phyloP scores from a whole-genome alignment of 2,113 vertebrate genomes.

The Mola mola region DNA sequence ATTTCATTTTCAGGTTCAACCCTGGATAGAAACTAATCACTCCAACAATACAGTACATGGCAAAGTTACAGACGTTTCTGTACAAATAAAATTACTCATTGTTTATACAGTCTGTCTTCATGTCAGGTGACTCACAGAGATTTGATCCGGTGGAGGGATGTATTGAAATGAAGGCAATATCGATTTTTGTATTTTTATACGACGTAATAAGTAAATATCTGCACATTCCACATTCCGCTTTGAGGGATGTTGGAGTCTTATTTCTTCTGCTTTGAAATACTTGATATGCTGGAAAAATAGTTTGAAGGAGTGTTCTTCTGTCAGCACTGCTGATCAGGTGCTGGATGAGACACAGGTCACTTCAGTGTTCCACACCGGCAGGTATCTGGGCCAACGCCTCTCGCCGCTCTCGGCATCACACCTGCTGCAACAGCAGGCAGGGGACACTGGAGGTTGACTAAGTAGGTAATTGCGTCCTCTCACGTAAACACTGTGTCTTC shows the following conservation, averaged over 20 bases:
- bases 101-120: constrained; percentile 38
- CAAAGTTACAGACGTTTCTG: constrained; percentile 28
- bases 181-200: too few species aligned
- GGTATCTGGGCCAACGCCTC: constrained; percentile 62
- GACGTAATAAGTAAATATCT: too few species aligned
- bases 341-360: constrained; percentile 41
- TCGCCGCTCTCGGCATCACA: constrained; percentile 51
- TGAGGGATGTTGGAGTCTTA: too few species aligned
- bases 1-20: constrained; percentile 35
- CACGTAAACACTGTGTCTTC: constrained; percentile 45
- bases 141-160: constrained; percentile 34
- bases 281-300: too few species aligned
- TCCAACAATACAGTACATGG: constrained; percentile 50
- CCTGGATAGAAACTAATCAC: too few species aligned
- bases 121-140: constrained; percentile 28
- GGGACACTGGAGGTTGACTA: constrained; percentile 49
- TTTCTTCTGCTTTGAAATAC: too few species aligned
- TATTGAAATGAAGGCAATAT: too few species aligned
- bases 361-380: constrained; percentile 44
- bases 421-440: constrained; percentile 64
- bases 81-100: constrained; percentile 24
- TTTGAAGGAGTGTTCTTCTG: constrained; percentile 3
- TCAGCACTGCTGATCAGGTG: constrained; percentile 2
- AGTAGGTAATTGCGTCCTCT: constrained; percentile 63
- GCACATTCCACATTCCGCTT: too few species aligned